Conservation (phyloP, 2,113 vertebrate species). For the Neodon shergylaensis region DNA sequence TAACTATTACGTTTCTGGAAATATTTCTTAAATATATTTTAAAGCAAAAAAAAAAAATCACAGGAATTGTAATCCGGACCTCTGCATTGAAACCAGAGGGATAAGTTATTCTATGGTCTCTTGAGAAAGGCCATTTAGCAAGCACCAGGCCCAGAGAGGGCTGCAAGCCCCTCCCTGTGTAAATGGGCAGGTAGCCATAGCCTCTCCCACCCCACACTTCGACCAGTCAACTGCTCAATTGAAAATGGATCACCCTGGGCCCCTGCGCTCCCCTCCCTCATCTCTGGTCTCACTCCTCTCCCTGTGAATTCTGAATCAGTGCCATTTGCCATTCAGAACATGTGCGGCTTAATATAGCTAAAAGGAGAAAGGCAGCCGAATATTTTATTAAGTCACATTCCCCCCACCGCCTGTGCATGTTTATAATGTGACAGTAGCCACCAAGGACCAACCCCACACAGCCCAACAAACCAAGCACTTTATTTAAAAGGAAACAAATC, state of each 20-base stretch:
- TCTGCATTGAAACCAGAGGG: background rate
- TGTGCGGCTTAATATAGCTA: background rate
- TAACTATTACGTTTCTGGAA: no score
- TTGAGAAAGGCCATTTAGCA: background rate
- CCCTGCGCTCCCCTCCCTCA: no score
- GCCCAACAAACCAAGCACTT: background rate
- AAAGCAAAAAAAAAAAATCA: background rate
- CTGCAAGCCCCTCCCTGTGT: accelerated
- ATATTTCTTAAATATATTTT: background rate
- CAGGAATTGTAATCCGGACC: background rate
- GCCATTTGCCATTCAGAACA: background rate
- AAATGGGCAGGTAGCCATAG: background rate
- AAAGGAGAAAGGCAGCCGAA: background rate
- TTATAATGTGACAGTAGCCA: background rate
- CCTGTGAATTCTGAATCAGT: background rate
- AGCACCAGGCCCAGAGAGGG: background rate
- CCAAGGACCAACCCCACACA: background rate
- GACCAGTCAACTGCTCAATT: background rate
- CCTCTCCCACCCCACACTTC: background rate
- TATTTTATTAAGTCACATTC: background rate
- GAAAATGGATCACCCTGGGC: background rate
- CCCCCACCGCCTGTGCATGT: background rate
- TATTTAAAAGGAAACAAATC: slow-evolving; percentile 26
- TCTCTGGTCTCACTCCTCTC: background rate
- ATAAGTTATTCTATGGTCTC: background rate